Evolutionary conservation across 2,113 vertebrate species (phyloP).

Genomic region (Capra hircus): DNA sequence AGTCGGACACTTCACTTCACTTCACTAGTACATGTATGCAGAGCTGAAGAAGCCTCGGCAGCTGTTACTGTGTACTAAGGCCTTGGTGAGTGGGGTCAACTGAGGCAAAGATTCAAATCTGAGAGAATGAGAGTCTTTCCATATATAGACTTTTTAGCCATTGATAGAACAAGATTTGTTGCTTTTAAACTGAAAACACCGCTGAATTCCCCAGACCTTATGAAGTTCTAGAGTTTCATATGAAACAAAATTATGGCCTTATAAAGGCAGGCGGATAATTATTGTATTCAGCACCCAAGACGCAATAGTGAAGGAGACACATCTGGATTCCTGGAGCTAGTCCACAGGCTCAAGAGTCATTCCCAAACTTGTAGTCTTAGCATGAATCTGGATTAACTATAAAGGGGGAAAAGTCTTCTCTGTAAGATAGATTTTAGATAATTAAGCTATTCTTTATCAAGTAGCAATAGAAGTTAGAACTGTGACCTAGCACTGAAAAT

Average conservation of each 20-base stretch:
- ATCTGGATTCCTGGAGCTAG: background rate
- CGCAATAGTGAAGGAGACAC: background rate
- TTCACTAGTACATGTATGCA: background rate
- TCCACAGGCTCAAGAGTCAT: background rate
- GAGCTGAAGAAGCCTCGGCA: background rate
- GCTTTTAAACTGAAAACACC: background rate
- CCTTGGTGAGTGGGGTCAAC: background rate
- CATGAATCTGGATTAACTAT: background rate
- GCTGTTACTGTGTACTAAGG: background rate
- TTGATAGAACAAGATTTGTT: background rate
- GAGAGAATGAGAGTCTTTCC: background rate
- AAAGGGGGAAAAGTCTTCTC: background rate
- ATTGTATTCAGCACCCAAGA: background rate
- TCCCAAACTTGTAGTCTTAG: background rate
- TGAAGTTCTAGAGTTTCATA: background rate
- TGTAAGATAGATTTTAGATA: background rate
- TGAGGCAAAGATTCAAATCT: background rate
- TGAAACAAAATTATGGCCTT: background rate
- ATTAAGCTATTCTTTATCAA: background rate
- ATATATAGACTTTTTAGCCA: background rate
- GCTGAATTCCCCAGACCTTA: background rate
- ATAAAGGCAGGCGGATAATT: background rate
- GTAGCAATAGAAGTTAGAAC: background rate
- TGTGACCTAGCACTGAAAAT: background rate
- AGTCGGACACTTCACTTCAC: background rate